phyloP scores from a whole-genome alignment of 2,113 vertebrate species.

The Gracilinanus agilis region DNA sequence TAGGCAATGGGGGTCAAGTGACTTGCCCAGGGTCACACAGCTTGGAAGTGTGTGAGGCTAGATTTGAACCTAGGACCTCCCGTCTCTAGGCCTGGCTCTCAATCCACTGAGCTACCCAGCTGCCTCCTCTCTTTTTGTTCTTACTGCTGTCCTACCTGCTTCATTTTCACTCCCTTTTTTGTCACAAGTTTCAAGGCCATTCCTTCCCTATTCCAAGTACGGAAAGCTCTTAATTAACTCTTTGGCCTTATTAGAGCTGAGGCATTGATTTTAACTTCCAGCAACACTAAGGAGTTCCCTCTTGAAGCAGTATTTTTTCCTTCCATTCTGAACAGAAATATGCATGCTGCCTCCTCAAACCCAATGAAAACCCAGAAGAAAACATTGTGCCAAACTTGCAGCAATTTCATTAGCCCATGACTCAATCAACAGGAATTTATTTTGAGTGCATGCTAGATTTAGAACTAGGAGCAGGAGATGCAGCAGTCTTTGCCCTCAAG shows the following conservation, averaged over 20 bases:
- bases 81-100: too few species aligned
- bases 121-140: too few species aligned
- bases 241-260: background rate
- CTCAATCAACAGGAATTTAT: background rate
- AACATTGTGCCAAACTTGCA: background rate
- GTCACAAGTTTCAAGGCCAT: background rate
- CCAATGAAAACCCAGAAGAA: background rate
- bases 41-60: too few species aligned
- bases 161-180: slow-evolving; percentile 10
- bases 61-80: too few species aligned
- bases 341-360: background rate
- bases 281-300: background rate
- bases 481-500: background rate
- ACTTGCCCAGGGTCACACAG: too few species aligned
- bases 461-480: background rate
- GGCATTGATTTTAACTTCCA: background rate
- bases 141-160: background rate
- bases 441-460: background rate
- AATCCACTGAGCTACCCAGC: too few species aligned
- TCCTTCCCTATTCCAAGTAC: background rate
- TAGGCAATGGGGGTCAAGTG: too few species aligned
- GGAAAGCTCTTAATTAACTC: background rate
- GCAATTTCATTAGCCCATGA: background rate
- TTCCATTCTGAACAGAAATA: background rate
- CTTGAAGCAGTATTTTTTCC: background rate